Conservation (phyloP, 92 coral and sea anemone species). For the Siderastrea radians region DNA sequence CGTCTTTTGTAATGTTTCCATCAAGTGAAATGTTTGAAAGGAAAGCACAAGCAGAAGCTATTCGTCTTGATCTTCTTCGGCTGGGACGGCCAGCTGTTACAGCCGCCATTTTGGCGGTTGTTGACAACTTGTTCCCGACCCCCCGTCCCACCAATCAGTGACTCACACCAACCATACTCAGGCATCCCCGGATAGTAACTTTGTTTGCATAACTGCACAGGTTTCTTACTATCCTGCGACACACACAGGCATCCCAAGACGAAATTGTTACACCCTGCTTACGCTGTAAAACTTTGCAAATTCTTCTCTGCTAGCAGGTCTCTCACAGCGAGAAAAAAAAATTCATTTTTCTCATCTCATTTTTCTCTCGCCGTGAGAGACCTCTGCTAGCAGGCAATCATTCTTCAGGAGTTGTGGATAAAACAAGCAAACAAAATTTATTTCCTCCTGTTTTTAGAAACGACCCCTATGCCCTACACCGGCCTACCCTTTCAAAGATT, state of each 20-base stretch:
- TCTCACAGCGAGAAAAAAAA: too few species aligned
- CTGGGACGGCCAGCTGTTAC: constrained; percentile 77
- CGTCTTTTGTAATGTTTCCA: constrained; percentile 75
- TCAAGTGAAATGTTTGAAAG: constrained; percentile 95
- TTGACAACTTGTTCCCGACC: constrained; percentile 25
- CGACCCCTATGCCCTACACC: too few species aligned
- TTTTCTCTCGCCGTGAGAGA: too few species aligned
- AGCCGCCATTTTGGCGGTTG: constrained; percentile 86
- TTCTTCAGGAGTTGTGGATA: too few species aligned
- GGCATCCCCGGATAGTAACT: neutral
- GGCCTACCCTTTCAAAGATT: too few species aligned
- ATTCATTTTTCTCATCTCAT: too few species aligned
- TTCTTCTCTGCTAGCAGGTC: too few species aligned
- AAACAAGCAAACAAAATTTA: too few species aligned
- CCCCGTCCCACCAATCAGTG: neutral
- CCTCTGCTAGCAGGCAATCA: too few species aligned
- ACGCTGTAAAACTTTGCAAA: too few species aligned
- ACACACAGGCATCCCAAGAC: neutral
- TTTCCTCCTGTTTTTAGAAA: too few species aligned
- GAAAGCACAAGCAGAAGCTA: constrained; percentile 91
- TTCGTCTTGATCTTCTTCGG: constrained; percentile 88
- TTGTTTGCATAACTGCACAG: too few species aligned
- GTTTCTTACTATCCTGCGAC: neutral
- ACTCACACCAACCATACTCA: neutral
- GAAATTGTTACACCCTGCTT: neutral